Evolutionary conservation across 2,888 invertebrate genomes (phyloP).

Genomic region (Asteroscopus sphinx): DNA sequence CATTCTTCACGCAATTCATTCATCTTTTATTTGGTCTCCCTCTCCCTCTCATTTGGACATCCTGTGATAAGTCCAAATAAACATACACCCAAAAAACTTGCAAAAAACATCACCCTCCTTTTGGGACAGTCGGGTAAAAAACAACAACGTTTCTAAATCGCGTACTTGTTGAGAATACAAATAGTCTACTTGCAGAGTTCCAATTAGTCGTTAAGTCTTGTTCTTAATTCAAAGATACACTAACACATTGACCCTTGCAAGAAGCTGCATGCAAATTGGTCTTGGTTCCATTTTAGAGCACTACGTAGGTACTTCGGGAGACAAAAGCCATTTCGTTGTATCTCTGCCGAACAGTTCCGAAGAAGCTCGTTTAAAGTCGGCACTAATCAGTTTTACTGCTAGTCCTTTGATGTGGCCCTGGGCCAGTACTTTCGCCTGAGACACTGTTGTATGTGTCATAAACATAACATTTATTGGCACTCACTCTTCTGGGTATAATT

Average conservation of each 20-base stretch:
- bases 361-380: conserved; percentile 33
- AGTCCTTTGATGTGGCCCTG: conserved; percentile 45
- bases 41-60: too few relatives aligned
- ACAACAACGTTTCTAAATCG: too few relatives aligned
- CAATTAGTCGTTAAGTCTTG: too few relatives aligned
- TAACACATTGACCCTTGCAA: not conserved
- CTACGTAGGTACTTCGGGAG: not conserved
- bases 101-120: too few relatives aligned
- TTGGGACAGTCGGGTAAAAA: too few relatives aligned
- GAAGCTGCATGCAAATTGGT: conserved; percentile 6
- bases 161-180: too few relatives aligned
- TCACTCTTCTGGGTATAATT: conserved; percentile 21
- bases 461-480: conserved; percentile 44
- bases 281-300: conserved; percentile 16
- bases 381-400: conserved; percentile 44
- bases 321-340: conserved; percentile 1
- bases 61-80: too few relatives aligned
- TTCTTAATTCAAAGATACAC: not conserved
- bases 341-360: conserved; percentile 12
- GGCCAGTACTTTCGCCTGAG: conserved; percentile 23
- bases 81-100: too few relatives aligned
- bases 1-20: too few relatives aligned
- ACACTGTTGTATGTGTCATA: conserved; percentile 47
- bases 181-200: too few relatives aligned
- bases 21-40: too few relatives aligned